Base-by-base conservation (phyloP, 2,113 vertebrate genomes). In the Melanerpes formicivorus region DNA sequence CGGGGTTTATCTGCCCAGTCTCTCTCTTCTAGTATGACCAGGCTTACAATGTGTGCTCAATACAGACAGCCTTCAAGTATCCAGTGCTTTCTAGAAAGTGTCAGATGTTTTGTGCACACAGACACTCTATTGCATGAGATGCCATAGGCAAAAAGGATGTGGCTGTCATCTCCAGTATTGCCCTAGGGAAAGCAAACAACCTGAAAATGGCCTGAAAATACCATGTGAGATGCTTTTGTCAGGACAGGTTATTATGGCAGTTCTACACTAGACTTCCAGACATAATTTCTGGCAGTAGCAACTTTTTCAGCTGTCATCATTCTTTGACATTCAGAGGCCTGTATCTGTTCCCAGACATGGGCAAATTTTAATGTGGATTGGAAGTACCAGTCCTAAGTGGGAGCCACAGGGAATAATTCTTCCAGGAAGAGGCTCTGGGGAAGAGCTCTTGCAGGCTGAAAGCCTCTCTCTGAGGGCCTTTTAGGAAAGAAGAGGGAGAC, bases 1-100 rank as follows among this genome's bases (percentile, higher is more conserved):
- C 55, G 64, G 58, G 55, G 10, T 88, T 71, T 52, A 18, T 71
- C 74, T 88, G 88, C 75, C 58, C 40, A 30, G 26, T 26, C 5
- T 50, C 18, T 69, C 40, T 71, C 54, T 26, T 44, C 11, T 22
- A 37, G 19, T 25, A 44, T 4, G 37, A 37, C 18, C 46, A 75
- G 58, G 21, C 5, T 34, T 37, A n/a, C 48, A 50, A 63, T 6
- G 8, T 0, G 0, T 32, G 18, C 30, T 80, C 30, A 5, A 26
- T 26, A 26, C 25, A 15, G 32, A 21, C n/a, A 21, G 34, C n/a
- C 42, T 58, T 58, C 66, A 37, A 23, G 26, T 2, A 26, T 4
- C 56, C 7, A 22, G 34, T 3, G 30, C 67, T 48, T 79, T 87
- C 77, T 69, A 10, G 34, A 32, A 58, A 64, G 62, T 6, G 27